phyloP scores from a whole-genome alignment of 2,888 invertebrate genomes.

The Diabrotica balteata region DNA sequence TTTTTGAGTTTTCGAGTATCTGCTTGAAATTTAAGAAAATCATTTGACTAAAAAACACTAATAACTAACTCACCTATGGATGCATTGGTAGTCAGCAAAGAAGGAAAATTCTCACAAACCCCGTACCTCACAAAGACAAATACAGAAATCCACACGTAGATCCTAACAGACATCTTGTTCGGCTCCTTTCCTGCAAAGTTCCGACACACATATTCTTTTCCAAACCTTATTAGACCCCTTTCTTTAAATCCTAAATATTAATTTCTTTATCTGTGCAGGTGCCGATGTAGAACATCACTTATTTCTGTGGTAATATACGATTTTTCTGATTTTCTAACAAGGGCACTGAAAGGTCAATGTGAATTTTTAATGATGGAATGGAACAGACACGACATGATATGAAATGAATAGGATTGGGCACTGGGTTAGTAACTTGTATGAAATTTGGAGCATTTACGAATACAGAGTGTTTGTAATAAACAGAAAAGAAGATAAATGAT shows the following conservation, averaged over 20 bases:
- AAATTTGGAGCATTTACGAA: no score
- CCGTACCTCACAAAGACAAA: conserved; percentile 20
- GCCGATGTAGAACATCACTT: background rate
- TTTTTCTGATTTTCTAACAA: background rate
- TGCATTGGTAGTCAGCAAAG: conserved; percentile 75
- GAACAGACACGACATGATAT: conserved; percentile 2
- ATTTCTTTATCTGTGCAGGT: conserved; percentile 3
- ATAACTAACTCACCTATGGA: conserved; percentile 68
- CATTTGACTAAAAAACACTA: no score
- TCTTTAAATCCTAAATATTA: background rate
- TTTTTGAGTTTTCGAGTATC: no score
- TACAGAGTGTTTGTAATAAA: no score
- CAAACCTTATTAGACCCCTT: background rate
- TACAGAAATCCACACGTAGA: conserved; percentile 36
- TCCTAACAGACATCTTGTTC: conserved; percentile 28
- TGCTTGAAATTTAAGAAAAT: background rate
- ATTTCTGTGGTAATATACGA: background rate
- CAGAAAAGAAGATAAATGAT: no score
- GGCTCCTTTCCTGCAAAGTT: background rate
- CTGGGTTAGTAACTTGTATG: no score
- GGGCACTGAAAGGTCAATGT: conserved; percentile 6
- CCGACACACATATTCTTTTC: background rate
- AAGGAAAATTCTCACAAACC: conserved; percentile 70
- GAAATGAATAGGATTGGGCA: no score
- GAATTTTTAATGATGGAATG: conserved; percentile 7